Percentiles rank a stretch among this genome's conserved stretches.
These are phyloP conservation scores for Epicauta chinensis DNA, from an alignment of 1,140 invertebrate species.

Conservation along the genomic window DNA sequence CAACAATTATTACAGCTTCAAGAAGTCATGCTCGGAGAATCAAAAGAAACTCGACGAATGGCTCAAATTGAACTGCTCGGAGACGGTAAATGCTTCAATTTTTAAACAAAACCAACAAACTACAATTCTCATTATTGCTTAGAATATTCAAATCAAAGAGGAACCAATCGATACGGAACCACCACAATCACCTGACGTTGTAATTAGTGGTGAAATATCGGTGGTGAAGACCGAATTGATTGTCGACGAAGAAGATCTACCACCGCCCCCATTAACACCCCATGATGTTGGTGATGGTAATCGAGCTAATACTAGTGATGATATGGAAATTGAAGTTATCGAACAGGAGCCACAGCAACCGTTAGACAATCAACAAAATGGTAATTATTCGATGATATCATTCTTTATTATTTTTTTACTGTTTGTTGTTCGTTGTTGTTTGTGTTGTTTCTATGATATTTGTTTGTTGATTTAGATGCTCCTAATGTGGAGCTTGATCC, in stretches of 20 bases:
- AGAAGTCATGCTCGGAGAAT: slow-evolving; percentile 48
- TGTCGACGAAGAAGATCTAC: not conserved
- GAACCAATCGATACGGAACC: slow-evolving; percentile 22
- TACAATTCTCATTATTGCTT: slow-evolving; percentile 1
- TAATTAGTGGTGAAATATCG: slow-evolving; percentile 11
- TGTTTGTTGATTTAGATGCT: no score
- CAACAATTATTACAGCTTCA: slow-evolving; percentile 50
- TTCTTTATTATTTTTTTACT: not conserved
- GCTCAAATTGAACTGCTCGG: slow-evolving; percentile 38
- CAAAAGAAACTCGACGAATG: slow-evolving; percentile 50
- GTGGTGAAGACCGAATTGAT: slow-evolving; percentile 14
- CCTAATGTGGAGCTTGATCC: slow-evolving; percentile 1
- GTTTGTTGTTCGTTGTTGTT: not conserved
- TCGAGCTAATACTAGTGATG: no score
- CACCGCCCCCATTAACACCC: slow-evolving; percentile 7
- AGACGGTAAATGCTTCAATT: slow-evolving; percentile 14
- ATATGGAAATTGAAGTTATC: not conserved
- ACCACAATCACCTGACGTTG: slow-evolving; percentile 5
- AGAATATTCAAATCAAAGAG: slow-evolving; percentile 32
- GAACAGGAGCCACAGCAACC: not conserved
- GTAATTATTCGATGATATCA: not conserved
- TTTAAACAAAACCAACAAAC: slow-evolving; percentile 19
- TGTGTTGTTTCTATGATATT: not conserved
- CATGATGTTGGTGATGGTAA: not conserved
- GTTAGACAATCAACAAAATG: not conserved